phyloP scores from a whole-genome alignment of 2,888 invertebrate genomes.

The Tuta absoluta region DNA sequence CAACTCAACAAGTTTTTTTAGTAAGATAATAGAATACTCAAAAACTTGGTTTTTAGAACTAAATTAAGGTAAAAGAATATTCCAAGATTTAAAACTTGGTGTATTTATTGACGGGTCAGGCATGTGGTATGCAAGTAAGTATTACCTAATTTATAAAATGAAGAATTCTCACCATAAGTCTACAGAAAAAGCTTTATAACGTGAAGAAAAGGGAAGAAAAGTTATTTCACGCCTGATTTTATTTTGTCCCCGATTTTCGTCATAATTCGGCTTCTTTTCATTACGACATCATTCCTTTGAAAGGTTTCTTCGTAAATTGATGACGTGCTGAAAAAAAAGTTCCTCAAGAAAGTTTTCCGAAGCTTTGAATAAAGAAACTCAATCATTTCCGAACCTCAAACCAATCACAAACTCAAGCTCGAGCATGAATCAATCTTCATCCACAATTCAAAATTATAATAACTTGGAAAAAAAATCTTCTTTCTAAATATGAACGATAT shows the following conservation, averaged over 20 bases:
- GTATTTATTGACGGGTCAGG: no score
- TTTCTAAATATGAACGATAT: no score
- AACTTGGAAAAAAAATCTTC: neutral
- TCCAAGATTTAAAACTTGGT: no score
- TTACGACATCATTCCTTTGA: neutral
- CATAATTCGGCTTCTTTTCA: conserved; percentile 4
- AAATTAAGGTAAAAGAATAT: no score
- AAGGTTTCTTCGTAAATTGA: conserved; percentile 1
- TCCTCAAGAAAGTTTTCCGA: neutral
- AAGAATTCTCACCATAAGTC: no score
- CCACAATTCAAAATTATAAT: neutral
- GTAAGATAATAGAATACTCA: no score
- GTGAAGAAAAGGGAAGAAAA: neutral
- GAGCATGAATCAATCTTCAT: neutral
- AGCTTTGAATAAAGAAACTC: neutral
- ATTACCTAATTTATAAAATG: no score
- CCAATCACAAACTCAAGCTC: neutral
- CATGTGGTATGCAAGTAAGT: no score
- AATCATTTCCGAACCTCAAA: neutral
- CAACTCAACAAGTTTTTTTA: no score
- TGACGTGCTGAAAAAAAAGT: conserved; percentile 6
- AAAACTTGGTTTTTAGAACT: no score
- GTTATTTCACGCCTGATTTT: neutral
- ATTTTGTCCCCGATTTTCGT: neutral
- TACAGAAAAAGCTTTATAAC: neutral